Evolutionary conservation across 92 coral and sea anemone species (phyloP).

Genomic region (Paragorgia papillata): DNA sequence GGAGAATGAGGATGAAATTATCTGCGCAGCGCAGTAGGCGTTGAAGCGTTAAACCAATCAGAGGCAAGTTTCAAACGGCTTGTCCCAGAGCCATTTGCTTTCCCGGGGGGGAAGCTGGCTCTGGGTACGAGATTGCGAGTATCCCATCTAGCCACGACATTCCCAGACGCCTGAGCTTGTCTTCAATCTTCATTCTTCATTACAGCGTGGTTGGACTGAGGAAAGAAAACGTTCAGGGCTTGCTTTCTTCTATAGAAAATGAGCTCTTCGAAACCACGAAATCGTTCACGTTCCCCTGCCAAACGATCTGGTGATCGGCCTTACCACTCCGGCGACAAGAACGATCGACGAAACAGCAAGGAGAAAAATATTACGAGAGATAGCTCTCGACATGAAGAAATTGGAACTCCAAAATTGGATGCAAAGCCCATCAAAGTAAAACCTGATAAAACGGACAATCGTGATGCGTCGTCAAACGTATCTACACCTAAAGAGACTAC

Average conservation of each 20-base stretch:
- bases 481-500: constrained; percentile 5
- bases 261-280: constrained; percentile 25
- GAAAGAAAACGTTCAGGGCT: not conserved
- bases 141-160: no score
- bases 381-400: constrained; percentile 5
- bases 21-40: no score
- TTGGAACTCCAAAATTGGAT: constrained; percentile 15
- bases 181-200: no score
- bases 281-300: constrained; percentile 68
- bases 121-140: no score
- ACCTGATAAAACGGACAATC: not conserved
- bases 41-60: no score
- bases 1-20: no score
- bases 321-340: constrained; percentile 42
- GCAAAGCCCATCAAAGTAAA: not conserved
- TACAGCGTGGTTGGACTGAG: not conserved
- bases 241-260: not conserved
- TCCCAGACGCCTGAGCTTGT: no score
- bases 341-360: constrained; percentile 36
- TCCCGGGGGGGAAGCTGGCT: no score
- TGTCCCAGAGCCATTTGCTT: no score
- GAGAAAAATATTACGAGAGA: not conserved
- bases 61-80: no score
- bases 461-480: not conserved
- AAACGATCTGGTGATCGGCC: constrained; percentile 86